Evolutionary conservation across 2,113 vertebrate species (phyloP), one percentile per base, ranked within the genome.

Genomic region (Crotalus viridis): DNA sequence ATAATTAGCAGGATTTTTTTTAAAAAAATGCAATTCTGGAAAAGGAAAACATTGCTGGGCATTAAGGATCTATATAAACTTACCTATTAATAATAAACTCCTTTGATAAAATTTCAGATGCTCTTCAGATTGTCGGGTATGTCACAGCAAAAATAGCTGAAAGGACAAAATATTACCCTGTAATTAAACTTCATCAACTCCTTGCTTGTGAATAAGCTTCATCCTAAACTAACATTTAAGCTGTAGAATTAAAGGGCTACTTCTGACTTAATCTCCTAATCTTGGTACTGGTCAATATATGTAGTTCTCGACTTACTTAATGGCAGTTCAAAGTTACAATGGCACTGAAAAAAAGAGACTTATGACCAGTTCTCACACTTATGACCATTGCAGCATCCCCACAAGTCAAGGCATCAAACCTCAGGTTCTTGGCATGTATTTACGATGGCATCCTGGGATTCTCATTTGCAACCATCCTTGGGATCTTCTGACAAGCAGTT

Each of bases 121-220:
- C 26, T 10, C 10, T 46, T 95, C 88, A 57, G 54, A 33, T 59
- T 54, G 89, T 93, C 89, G 1, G 1, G 87, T 2, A 61, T 90
- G 87, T 97, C 97, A 98, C 96, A 97, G 91, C 21, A 89, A 96
- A 95, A 97, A 51, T 9, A 51, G 92, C 97, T 98, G 96, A 91
- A 97, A 97, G 96, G 56, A 91, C 91, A 94, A 89, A 86, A 26
- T 1, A 94, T 0, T 0, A 86, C 15, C 95, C 96, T 90, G 94
- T 89, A 95, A 94, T 86, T 89, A 87, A 85, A 64, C 43, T 89
- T 21, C 28, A 57, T 19, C 12, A 17, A n/a, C 48, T 22, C 92
- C 88, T 94, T 64, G 52, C 69, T 81, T 94, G 90, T 0, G 15
- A 51, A 85, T 1, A 51, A 55, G 10, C 24, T 57, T 61, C 24